phyloP scores from a whole-genome alignment of 1,140 invertebrate genomes.

The Hormaphis cornu region DNA sequence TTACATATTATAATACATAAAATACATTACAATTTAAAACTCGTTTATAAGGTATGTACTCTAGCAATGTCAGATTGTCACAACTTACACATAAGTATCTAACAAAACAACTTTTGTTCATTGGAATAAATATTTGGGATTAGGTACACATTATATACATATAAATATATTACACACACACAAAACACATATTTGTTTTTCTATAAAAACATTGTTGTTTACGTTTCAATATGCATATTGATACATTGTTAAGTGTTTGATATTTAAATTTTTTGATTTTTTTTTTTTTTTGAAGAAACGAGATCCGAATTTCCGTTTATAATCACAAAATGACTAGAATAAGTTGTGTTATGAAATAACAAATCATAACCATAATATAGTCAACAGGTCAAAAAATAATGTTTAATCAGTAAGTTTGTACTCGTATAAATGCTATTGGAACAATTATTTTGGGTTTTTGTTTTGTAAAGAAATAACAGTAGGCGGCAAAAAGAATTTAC shows the following conservation, averaged over 20 bases:
- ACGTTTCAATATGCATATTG: neutral
- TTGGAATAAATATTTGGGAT: neutral
- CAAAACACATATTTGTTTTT: neutral
- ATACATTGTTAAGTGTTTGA: neutral
- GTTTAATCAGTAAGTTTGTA: conserved; percentile 9
- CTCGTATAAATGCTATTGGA: conserved; percentile 2
- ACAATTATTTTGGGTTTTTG: neutral
- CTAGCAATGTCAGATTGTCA: conserved; percentile 28
- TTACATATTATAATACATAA: neutral
- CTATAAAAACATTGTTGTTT: neutral
- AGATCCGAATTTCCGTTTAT: conserved; percentile 19
- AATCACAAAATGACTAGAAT: conserved; percentile 29
- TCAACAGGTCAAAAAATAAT: neutral
- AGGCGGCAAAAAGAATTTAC: no score
- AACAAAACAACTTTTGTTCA: conserved; percentile 10
- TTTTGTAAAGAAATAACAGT: no score
- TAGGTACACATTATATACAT: neutral
- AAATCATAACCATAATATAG: neutral
- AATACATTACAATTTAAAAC: neutral
- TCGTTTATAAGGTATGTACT: conserved; percentile 7
- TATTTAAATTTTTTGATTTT: neutral
- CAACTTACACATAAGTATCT: conserved; percentile 18
- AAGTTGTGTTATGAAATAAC: neutral
- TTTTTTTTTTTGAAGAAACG: conserved; percentile 1
- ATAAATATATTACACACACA: neutral